Conservation (phyloP, 2,888 invertebrate genomes). For the Dromius quadrimaculatus region DNA sequence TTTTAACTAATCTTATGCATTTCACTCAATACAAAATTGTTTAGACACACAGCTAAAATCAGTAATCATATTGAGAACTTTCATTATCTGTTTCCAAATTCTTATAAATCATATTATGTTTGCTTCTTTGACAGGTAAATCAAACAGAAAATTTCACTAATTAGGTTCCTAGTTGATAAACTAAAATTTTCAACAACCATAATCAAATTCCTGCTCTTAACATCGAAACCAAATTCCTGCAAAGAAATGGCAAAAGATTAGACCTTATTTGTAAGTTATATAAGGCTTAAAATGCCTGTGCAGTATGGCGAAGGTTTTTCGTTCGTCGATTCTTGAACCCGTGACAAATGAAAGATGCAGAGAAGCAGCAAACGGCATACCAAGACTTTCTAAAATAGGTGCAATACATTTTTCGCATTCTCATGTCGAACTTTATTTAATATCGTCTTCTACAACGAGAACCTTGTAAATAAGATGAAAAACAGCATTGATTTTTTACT, state of each 20-base stretch:
- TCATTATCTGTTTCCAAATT: neutral
- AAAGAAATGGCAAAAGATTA: neutral
- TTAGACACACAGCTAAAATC: neutral
- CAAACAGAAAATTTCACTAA: neutral
- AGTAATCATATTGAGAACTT: neutral
- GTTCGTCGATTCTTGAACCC: conserved; percentile 36
- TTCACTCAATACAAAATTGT: conserved; percentile 23
- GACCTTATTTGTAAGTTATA: neutral
- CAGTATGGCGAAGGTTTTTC: conserved; percentile 9
- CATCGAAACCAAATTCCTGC: conserved; percentile 19
- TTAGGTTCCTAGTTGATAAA: neutral
- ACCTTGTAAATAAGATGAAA: conserved; percentile 8
- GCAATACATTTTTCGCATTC: conserved; percentile 40
- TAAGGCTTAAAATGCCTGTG: neutral
- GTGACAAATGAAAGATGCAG: conserved; percentile 46
- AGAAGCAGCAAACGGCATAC: conserved; percentile 39
- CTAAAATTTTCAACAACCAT: conserved; percentile 11
- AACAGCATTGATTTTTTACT: neutral
- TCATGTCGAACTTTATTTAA: conserved; percentile 36
- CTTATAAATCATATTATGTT: neutral
- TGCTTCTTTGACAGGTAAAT: neutral
- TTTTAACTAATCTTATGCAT: conserved; percentile 25
- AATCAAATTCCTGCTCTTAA: conserved; percentile 26
- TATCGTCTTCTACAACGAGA: conserved; percentile 29
- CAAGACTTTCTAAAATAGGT: conserved; percentile 48